phyloP scores from a whole-genome alignment of 2,888 invertebrate species.

The Boloria selene region DNA sequence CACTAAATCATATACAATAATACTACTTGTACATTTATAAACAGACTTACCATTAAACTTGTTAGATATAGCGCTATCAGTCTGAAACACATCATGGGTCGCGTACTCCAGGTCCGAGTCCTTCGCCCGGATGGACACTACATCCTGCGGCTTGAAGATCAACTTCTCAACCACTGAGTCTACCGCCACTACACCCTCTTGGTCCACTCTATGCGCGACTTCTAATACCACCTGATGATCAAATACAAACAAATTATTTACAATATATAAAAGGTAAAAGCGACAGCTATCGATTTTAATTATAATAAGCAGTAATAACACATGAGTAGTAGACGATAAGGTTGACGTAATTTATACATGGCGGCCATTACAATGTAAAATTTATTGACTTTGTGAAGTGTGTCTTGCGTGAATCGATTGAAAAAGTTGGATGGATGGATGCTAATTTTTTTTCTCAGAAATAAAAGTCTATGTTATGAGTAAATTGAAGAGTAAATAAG shows the following conservation, averaged over 20 bases:
- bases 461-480: too few relatives aligned
- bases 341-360: too few relatives aligned
- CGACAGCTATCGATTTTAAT: constrained; percentile 2
- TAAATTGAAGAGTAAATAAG: too few relatives aligned
- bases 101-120: constrained; percentile 95
- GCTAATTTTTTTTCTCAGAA: too few relatives aligned
- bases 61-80: constrained; percentile 91
- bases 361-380: too few relatives aligned
- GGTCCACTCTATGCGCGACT: constrained; percentile 91
- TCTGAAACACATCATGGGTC: constrained; percentile 93
- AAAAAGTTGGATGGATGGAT: too few relatives aligned
- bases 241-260: background rate
- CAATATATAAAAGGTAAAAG: too few relatives aligned
- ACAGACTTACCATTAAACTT: constrained; percentile 88
- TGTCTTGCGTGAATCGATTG: too few relatives aligned
- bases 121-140: constrained; percentile 90
- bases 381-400: too few relatives aligned
- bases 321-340: background rate
- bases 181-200: constrained; percentile 84
- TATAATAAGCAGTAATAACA: background rate
- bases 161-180: constrained; percentile 89
- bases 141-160: constrained; percentile 92
- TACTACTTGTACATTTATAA: too few relatives aligned
- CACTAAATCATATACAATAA: too few relatives aligned
- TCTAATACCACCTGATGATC: constrained; percentile 86